Evolutionary conservation across 2,113 vertebrate species (phyloP), one percentile per base, ranked within the genome.

Genomic region (Aythya baeri): DNA sequence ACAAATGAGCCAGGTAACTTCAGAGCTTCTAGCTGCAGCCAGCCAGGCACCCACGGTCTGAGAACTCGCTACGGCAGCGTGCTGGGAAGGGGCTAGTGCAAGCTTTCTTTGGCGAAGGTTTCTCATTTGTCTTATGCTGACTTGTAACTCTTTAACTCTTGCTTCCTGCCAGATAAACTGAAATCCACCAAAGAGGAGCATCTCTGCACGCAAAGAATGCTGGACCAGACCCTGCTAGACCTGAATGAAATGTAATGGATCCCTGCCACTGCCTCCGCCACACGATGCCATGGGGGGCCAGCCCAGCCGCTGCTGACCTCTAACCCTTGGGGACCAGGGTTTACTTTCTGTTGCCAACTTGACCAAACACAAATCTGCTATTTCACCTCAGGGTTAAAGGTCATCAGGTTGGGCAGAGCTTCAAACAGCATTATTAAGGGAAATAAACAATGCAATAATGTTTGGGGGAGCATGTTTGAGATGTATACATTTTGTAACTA

Each of bases 201-300:
- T 96, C 89, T 98, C 93, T 98, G 99, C 97, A 99, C 99, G 41
- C 98, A 99, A 95, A 97, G 98, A 67, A 99, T 98, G 87, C 97
- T 99, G 98, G 98, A 99, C 93, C 99, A 99, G 98, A 99, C 99
- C 91, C 97, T 99, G 98, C 98, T 98, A 49, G 99, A 99, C 95
- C 99, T 99, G 91, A 99, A 98, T 17, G 98, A 98, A 98, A 99
- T 98, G 98, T 99, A 98, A 98, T 63, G 73, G 95, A 50, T 58
- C 94, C 84, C 88, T 55, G 82, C 84, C 91, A 73, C 86, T 26
- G 74, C 83, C 96, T 93, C 88, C 0, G 26, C 59, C 97, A 91
- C 8, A 23, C 46, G 31, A 73, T 66, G 96, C 96, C 31, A 6
- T 74, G 80, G 66, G 82, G 82, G 71, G 78, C 84, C 93, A 12